These are phyloP conservation scores for Calephelis perditalis DNA, from an alignment of 2,888 invertebrate genomes.

Conservation along the genomic window DNA sequence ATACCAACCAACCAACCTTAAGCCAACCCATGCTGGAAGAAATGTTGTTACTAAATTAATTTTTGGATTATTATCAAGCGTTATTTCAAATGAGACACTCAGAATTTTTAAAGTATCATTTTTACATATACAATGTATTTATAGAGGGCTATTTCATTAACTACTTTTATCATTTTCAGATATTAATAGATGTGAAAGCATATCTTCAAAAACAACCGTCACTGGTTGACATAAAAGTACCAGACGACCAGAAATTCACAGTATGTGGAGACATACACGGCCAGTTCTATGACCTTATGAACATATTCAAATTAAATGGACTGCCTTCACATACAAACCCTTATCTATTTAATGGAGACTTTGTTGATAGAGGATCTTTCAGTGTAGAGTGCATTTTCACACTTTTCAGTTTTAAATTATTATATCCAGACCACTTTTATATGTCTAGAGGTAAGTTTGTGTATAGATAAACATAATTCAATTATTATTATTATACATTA, in stretches of 20 bases:
- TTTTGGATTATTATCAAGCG: no score
- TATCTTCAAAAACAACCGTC: constrained; percentile 91
- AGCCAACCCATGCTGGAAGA: no score
- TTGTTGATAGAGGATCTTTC: constrained; percentile 99
- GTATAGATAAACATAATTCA: no score
- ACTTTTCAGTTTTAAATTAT: constrained; percentile 96
- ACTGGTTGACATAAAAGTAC: constrained; percentile 92
- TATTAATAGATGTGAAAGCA: constrained; percentile 92
- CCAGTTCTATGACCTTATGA: constrained; percentile 98
- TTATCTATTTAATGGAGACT: constrained; percentile 99
- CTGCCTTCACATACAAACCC: constrained; percentile 96
- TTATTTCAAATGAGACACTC: no score
- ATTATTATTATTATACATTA: no score
- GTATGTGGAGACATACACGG: constrained; percentile 99
- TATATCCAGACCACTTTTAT: constrained; percentile 97
- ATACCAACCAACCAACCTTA: no score
- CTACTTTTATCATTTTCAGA: constrained; percentile 76
- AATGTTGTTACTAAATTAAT: no score
- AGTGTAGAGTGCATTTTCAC: constrained; percentile 99
- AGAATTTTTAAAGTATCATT: no score
- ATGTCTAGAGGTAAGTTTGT: constrained; percentile 93
- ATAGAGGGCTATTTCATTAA: no score
- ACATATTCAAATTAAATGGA: constrained; percentile 98
- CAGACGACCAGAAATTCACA: constrained; percentile 94
- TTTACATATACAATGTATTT: no score